Conservation (phyloP, 2,888 invertebrate species). For the Xiphydria camelus region DNA sequence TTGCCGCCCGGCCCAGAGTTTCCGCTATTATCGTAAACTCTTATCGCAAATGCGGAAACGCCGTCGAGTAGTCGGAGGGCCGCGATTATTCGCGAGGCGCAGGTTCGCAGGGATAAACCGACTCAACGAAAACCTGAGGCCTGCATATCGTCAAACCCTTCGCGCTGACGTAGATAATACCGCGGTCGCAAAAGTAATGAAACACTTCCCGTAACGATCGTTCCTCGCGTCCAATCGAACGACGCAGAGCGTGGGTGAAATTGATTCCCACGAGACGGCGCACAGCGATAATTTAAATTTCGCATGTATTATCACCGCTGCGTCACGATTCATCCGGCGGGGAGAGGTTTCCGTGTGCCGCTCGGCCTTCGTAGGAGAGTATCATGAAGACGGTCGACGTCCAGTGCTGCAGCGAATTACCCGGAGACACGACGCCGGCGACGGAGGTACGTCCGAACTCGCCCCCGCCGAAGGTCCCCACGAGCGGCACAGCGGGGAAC, state of each 20-base stretch:
- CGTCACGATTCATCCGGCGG: background rate
- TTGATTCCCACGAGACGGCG: too few species aligned
- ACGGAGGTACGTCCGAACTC: constrained; percentile 38
- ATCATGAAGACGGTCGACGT: constrained; percentile 46
- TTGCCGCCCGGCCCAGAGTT: constrained; percentile 38
- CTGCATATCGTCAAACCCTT: constrained; percentile 20
- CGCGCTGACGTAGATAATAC: too few species aligned
- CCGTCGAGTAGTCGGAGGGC: constrained; percentile 29
- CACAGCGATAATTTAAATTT: background rate
- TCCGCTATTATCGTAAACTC: constrained; percentile 30
- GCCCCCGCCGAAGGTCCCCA: constrained; percentile 47
- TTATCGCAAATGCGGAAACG: constrained; percentile 45
- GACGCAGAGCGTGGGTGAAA: too few species aligned
- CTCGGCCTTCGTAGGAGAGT: constrained; percentile 42
- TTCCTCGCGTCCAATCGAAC: too few species aligned
- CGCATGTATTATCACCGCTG: background rate
- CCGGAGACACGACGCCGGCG: constrained; percentile 3
- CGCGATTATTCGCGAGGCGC: background rate
- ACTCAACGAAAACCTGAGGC: constrained; percentile 14
- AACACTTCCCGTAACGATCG: too few species aligned
- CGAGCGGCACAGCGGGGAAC: constrained; percentile 46
- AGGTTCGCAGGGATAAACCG: too few species aligned
- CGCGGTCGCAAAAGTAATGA: too few species aligned
- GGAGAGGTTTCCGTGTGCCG: background rate
- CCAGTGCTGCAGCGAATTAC: constrained; percentile 8